Evolutionary conservation across 2,888 invertebrate species (phyloP).

Genomic region (Steinernema hermaphroditum): DNA sequence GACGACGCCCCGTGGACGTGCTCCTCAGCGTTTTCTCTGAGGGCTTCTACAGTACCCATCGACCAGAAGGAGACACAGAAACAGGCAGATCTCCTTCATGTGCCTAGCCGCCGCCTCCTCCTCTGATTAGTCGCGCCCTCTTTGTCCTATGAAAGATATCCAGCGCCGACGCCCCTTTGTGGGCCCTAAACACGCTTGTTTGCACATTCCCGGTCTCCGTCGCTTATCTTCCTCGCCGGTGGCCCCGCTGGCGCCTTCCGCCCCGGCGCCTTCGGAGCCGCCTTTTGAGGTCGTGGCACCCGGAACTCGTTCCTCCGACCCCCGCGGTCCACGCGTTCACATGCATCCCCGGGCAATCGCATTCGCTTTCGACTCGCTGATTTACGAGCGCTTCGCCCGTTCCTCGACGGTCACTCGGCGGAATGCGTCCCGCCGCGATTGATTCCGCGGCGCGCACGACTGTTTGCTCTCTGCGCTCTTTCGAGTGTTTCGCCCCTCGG

Average conservation of each 20-base stretch:
- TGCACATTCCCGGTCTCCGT: slow-evolving; percentile 2
- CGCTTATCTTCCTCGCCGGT: neutral
- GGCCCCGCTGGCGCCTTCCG: neutral
- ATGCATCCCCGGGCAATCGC: too few relatives aligned
- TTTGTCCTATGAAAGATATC: neutral
- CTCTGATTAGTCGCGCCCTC: neutral
- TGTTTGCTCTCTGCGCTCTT: slow-evolving; percentile 7
- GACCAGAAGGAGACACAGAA: too few relatives aligned
- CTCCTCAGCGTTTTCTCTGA: too few relatives aligned
- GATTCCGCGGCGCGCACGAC: neutral
- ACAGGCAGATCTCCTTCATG: too few relatives aligned
- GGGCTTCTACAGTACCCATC: too few relatives aligned
- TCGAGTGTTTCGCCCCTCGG: neutral
- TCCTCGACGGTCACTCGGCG: neutral
- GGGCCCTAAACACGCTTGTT: slow-evolving; percentile 18
- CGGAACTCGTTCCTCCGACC: too few relatives aligned
- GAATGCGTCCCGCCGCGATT: slow-evolving; percentile 5
- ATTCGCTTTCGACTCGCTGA: slow-evolving; percentile 11
- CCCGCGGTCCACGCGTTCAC: too few relatives aligned
- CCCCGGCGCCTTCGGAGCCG: too few relatives aligned
- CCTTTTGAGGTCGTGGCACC: too few relatives aligned
- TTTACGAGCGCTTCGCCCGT: neutral
- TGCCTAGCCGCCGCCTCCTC: too few relatives aligned
- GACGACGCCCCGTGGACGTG: too few relatives aligned
- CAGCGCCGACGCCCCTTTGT: neutral